Percentiles rank a stretch among this genome's conserved stretches.
Conservation (phyloP, 2,797 vertebrate species). For the Synanceia verrucosa region DNA sequence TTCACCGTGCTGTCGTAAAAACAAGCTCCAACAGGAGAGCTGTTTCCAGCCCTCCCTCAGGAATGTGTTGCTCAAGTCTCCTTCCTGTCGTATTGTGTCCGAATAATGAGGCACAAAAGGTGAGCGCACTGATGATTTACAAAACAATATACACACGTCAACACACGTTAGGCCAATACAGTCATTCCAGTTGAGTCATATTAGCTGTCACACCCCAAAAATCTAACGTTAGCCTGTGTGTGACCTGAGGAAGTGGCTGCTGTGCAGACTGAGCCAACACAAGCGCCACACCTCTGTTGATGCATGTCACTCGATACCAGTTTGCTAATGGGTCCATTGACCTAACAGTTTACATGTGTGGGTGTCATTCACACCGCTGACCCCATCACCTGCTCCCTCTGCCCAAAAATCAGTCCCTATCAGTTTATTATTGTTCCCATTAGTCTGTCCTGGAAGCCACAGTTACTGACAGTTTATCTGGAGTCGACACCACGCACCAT, state of each 20-base stretch:
- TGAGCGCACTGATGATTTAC: not conserved
- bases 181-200: too few relatives aligned
- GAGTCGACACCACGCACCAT: too few relatives aligned
- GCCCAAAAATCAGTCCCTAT: not conserved
- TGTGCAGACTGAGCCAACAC: not conserved
- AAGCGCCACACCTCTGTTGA: conserved; percentile 40
- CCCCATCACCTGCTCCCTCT: not conserved
- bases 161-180: not conserved
- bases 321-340: not conserved
- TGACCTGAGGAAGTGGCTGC: not conserved
- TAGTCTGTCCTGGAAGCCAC: too few relatives aligned
- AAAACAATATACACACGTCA: not conserved
- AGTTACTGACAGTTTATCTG: too few relatives aligned
- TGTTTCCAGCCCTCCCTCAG: not conserved
- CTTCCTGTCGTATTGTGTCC: not conserved
- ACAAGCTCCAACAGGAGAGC: conserved; percentile 59
- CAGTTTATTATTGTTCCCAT: too few relatives aligned
- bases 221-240: too few relatives aligned
- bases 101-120: not conserved
- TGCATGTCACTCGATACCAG: conserved; percentile 17
- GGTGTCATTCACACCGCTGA: not conserved
- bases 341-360: not conserved
- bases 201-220: not conserved
- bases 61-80: conserved; percentile 27
- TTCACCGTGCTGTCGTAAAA: conserved; percentile 21